phyloP scores from a whole-genome alignment of 2,113 vertebrate species.

The Coreoperca whiteheadi region DNA sequence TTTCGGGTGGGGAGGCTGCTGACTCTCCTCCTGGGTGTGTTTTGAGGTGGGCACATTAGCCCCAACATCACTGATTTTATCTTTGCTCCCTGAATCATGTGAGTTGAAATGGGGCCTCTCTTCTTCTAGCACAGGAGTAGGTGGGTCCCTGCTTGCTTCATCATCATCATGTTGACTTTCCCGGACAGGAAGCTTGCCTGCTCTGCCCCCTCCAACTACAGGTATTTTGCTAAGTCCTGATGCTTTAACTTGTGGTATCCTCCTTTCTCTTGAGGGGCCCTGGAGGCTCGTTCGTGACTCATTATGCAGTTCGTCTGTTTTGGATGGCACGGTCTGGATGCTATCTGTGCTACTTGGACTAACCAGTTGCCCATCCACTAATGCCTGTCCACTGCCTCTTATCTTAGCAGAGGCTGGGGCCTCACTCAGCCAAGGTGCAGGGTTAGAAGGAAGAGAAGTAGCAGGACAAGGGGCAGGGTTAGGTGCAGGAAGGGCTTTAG shows the following conservation, averaged over 20 bases:
- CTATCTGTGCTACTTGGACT: conserved; percentile 35
- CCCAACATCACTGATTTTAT: conserved; percentile 82
- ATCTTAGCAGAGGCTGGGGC: conserved; percentile 77
- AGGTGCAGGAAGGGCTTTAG: conserved; percentile 8
- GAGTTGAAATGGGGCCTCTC: conserved; percentile 82
- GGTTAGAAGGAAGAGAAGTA: conserved; percentile 31
- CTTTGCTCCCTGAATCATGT: conserved; percentile 86
- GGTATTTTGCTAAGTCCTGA: conserved; percentile 83
- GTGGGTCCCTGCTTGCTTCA: conserved; percentile 87
- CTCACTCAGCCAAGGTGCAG: conserved; percentile 31
- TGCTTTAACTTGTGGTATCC: conserved; percentile 82
- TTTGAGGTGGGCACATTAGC: conserved; percentile 76
- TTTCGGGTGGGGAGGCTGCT: conserved; percentile 73
- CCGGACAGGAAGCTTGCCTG: conserved; percentile 82
- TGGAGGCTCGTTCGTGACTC: conserved; percentile 72
- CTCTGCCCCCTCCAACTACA: conserved; percentile 74
- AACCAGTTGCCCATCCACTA: conserved; percentile 39
- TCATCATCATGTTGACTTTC: conserved; percentile 86
- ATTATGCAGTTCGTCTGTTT: conserved; percentile 56
- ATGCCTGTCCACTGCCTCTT: conserved; percentile 45
- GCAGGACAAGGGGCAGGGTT: conserved; percentile 9
- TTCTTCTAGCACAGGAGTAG: conserved; percentile 88
- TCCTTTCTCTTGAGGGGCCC: conserved; percentile 88
- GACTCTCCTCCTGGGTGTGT: conserved; percentile 81
- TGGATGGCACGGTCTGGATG: conserved; percentile 1